Evolutionary conservation across 1,140 invertebrate species (phyloP).

Genomic region (Gonatopus flavifemur): DNA sequence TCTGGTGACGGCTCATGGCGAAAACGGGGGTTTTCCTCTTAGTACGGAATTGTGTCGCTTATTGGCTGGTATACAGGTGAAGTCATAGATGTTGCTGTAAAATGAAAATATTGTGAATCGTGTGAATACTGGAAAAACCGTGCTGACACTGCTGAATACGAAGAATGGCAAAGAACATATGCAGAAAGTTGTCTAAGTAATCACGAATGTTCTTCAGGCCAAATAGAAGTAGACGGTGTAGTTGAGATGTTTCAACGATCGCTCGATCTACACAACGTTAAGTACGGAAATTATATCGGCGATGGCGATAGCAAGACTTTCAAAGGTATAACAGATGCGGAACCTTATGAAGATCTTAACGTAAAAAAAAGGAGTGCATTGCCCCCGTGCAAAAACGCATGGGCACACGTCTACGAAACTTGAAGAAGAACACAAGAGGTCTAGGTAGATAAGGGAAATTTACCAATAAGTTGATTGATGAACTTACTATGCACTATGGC

Average conservation of each 20-base stretch:
- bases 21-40: slow-evolving; percentile 15
- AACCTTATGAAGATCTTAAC: slow-evolving; percentile 6
- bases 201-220: slow-evolving; percentile 15
- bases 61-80: slow-evolving; percentile 5
- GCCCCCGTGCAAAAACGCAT: slow-evolving; percentile 1
- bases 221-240: slow-evolving; percentile 22
- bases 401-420: background rate
- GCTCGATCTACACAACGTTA: slow-evolving; percentile 5
- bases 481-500: background rate
- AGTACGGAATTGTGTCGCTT: slow-evolving; percentile 10
- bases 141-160: background rate
- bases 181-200: background rate
- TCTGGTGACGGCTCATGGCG: slow-evolving; percentile 25
- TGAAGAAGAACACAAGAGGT: background rate
- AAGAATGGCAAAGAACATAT: background rate
- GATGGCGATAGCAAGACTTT: slow-evolving; percentile 21
- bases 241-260: slow-evolving; percentile 17
- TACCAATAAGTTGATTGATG: background rate
- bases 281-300: background rate
- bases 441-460: background rate
- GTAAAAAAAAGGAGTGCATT: slow-evolving; percentile 19
- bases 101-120: slow-evolving; percentile 9
- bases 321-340: slow-evolving; percentile 10
- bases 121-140: slow-evolving; percentile 10
- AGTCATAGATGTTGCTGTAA: background rate